Base-by-base conservation (phyloP, 2,888 invertebrate species). In the Caradrina clavipalpis region DNA sequence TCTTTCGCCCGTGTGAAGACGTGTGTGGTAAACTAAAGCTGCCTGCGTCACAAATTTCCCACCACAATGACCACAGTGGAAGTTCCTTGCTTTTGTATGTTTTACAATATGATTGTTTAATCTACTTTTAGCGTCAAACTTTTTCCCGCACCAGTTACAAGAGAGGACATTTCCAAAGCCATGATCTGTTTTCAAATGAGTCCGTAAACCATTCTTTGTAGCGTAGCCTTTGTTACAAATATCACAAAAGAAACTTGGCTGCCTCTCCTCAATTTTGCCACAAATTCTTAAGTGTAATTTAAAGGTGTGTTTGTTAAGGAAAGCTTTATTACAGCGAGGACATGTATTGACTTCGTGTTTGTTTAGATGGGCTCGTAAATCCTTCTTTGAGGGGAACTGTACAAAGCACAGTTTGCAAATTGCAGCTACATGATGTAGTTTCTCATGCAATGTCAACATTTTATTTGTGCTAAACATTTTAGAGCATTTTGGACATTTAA, bases 1-100 rank as follows among this genome's bases (percentile, higher is more conserved):
- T 49, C 84, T 87, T 65, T 95, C 95, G 0, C 95, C 95, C 0
- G 95, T 95, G 69, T 95, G 95, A 1, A 94, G 81, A n/a, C 95
- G 84, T 1, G 85, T 89, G 69, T 95, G 95, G 58, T 93, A 93
- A 0, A 90, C 82, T 42, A 95, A 84, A 1, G 95, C 94, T 2
- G 93, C 90, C 58, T 86, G 87, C 0, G 94, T 91, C 0, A 95
- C 94, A 84, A 95, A 95, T 63, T 89, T 91, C 0, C 91, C 90
- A 2, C 92, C 92, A 77, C 95, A 95, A 17, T 89, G 86, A 1
- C 87, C 87, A 85, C 95, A 95, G 17, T 88, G 85, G 51, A 91
- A 95, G 42, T 94, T 94, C 22, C 86, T 88, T 66, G 93, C 95
- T 50, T 87, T 92, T 0, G 95, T 95, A 81, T 95, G 95, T 77